Percentiles rank a stretch among this genome's conserved stretches.
These are phyloP conservation scores for Anguilla pacifica DNA, from an alignment of 2,797 vertebrate genomes.

Conservation along the genomic window DNA sequence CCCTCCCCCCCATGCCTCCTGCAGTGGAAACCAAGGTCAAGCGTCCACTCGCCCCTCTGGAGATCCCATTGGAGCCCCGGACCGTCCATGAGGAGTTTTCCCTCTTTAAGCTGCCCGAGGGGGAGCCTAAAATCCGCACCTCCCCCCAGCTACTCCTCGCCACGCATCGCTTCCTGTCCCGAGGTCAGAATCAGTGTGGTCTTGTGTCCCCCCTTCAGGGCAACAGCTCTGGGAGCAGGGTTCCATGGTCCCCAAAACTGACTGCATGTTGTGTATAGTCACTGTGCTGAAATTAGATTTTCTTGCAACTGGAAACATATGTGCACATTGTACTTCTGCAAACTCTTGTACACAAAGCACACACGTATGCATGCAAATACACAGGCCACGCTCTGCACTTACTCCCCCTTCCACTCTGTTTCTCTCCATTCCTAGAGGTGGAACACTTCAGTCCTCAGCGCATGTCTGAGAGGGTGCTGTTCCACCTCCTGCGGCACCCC, in stretches of 20 bases:
- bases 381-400: neutral
- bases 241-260: neutral
- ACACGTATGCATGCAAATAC: neutral
- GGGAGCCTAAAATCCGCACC: constrained; percentile 82
- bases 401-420: neutral
- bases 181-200: constrained; percentile 67
- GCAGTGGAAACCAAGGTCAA: constrained; percentile 79
- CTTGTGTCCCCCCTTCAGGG: neutral
- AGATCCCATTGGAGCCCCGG: constrained; percentile 71
- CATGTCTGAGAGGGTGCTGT: constrained; percentile 85
- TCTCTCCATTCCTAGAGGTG: constrained; percentile 73
- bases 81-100: constrained; percentile 80
- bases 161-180: constrained; percentile 89
- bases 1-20: neutral
- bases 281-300: neutral
- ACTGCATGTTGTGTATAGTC: neutral
- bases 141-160: constrained; percentile 89
- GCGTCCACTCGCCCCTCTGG: constrained; percentile 72
- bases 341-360: neutral
- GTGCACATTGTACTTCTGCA: neutral
- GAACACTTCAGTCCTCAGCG: constrained; percentile 84
- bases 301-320: neutral
- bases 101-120: constrained; percentile 81
- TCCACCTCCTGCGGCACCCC: constrained; percentile 87
- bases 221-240: neutral